Evolutionary conservation across 2,113 vertebrate genomes (phyloP).

Genomic region (human): GRCh38 chr19:16521501-16522000

Average conservation of each 20-base stretch:
- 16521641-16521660: slow-evolving; percentile 95
- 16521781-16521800: not conserved
- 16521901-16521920: not conserved
- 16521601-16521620: slow-evolving; percentile 97
- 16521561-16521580: slow-evolving; percentile 96
- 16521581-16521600: slow-evolving; percentile 99
- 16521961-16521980: fast-evolving
- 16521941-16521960: not conserved
- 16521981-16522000: not conserved
- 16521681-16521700: fast-evolving
- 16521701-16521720: not conserved
- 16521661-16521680: slow-evolving; percentile 7
- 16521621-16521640: slow-evolving; percentile 97
- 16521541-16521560: slow-evolving; percentile 98
- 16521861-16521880: not conserved
- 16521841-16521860: not conserved
- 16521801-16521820: not conserved
- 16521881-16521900: not conserved
- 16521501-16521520: slow-evolving; percentile 76
- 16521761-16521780: not conserved
- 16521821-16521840: not conserved
- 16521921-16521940: not conserved
- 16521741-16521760: not conserved
- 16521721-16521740: not conserved
- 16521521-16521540: slow-evolving; percentile 98